Evolutionary conservation across 2,797 vertebrate species (phyloP), one percentile per base, ranked within the genome.

Genomic region (Silurus aristotelis): DNA sequence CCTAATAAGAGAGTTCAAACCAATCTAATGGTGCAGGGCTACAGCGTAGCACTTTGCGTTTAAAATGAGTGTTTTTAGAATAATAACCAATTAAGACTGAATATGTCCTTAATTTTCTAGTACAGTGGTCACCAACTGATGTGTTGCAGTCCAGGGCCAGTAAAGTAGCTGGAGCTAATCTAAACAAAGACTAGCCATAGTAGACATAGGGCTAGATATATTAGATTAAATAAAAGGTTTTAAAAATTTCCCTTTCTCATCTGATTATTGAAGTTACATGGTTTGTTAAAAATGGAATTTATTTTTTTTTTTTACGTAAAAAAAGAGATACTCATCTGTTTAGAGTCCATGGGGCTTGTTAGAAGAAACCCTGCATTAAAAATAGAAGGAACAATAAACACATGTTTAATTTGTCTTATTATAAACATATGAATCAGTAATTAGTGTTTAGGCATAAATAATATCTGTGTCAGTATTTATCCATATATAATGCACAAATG

Each of bases 1-100:
- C 90, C 86, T 90, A 89, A 89, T 90, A 88, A 77, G 86, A 67
- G 79, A 89, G 81, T 31, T 60, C 85, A 84, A 89, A 87, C 87
- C 89, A 92, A 87, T 89, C 89, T 90, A 87, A 87, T 84, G 88
- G 67, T 60, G 1, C 83, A 72, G 63, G 84, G 88, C 38, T 90
- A 84, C 63, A 55, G 88, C 87, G 90, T 86, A 89, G 56, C 55
- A 86, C 77, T 68, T 80, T 75, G 77, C 60, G 38, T 46, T 64
- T 64, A 48, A 17, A 80, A 48, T 78, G 10, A 78, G 25, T 76
- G 52, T 46, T 83, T 83, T 83, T 48, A 20, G 15, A 83, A 79
- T 71, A 46, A 72, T 27, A 9, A 61, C 56, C 2, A 5, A 38
- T 77, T 77, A 38, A 43, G 58, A 76, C 8, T 5, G 27, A 78